phyloP scores from a whole-genome alignment of 2,797 vertebrate species.

The Mionectes olivaceus region DNA sequence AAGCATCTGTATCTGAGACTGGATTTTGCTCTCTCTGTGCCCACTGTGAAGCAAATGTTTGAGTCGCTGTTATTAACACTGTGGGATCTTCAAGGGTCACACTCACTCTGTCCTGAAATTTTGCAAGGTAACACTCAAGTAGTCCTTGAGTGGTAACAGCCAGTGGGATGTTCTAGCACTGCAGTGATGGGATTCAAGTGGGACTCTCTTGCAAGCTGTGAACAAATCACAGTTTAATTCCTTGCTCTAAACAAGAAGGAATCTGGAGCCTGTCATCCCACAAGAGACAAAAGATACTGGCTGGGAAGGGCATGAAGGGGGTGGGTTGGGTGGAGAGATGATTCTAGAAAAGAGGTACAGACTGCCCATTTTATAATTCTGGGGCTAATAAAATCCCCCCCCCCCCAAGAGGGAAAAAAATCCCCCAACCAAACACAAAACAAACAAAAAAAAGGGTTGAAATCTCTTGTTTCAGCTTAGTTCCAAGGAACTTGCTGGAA shows the following conservation, averaged over 20 bases:
- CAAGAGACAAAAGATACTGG: not conserved
- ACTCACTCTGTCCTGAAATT: not conserved
- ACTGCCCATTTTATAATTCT: not conserved
- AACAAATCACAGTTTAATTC: not conserved
- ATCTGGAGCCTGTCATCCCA: not conserved
- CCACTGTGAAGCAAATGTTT: not conserved
- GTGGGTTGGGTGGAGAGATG: rapidly evolving
- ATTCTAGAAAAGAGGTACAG: not conserved
- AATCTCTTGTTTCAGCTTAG: not conserved
- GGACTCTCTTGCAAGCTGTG: not conserved
- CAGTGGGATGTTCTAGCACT: not conserved
- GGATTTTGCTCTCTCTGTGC: not conserved
- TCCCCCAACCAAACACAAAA: too few relatives aligned
- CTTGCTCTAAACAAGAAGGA: not conserved
- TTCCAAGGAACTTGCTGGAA: not conserved
- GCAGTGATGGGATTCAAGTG: not conserved
- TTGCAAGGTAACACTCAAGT: not conserved
- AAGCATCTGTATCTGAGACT: not conserved
- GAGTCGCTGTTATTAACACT: not conserved
- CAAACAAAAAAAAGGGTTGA: not conserved
- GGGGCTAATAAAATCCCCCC: not conserved
- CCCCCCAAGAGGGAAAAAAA: too few relatives aligned
- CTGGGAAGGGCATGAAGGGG: not conserved
- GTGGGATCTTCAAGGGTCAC: not conserved
- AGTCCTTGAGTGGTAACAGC: not conserved